Evolutionary conservation across 1,140 invertebrate genomes (phyloP), one percentile per base, ranked within the genome.

Genomic region (Ladona fulva): DNA sequence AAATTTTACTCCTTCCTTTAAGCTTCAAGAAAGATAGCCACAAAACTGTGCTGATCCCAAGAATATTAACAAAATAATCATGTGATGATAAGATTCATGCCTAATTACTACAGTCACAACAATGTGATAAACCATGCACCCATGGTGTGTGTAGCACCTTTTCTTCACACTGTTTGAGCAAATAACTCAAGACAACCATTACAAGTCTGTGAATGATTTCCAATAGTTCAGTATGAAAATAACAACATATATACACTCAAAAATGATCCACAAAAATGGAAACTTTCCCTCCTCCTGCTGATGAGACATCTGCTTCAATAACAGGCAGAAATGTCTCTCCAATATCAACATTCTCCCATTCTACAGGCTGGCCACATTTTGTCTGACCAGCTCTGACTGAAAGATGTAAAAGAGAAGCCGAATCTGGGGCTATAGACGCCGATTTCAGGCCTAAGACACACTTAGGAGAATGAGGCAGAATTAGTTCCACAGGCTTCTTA

Each of bases 401-500:
- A 66, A 66, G 52, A 22, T 66, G 52, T 19, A 66, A 12, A 22
- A 66, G 52, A 3, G 52, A 66, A 66, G 52, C 14, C n/a, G 52
- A 66, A 66, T 22, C 16, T 16, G 52, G 52, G 16, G 52, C 14
- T 19, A 22, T 5, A 22, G 52, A 16, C n/a, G 52, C 52, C n/a
- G 52, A 19, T 19, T 16, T 22, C 52, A 12, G 3, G 16, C 52
- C 52, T 66, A 66, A 16, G n/a, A 22, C 52, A 66, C n/a, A 19
- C 16, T 16, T 22, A 66, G 52, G 52, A 66, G 52, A 66, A 22
- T 66, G 52, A 16, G 89, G 89, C 37, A 91, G 84, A 42, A 85
- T 82, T 29, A 98, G 88, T 82, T 96, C 95, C 80, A 98, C 94
- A 24, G 96, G 94, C 81, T 91, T 90, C 37, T 91, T 85, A 86